phyloP scores from a whole-genome alignment of 2,888 invertebrate genomes.

The Mellilla xanthometata region DNA sequence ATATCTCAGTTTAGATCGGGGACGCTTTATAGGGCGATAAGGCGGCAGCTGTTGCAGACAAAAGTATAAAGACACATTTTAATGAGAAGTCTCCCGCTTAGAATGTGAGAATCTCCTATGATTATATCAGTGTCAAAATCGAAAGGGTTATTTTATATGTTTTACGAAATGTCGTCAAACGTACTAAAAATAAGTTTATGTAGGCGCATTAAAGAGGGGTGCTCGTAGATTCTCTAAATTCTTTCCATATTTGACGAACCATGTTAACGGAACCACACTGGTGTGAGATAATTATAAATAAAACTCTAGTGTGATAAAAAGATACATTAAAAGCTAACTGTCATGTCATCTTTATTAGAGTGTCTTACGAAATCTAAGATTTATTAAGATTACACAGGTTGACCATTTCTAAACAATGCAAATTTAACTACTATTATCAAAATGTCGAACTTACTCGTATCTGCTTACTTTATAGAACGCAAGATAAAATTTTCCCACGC shows the following conservation, averaged over 20 bases:
- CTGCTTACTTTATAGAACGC: too few species aligned
- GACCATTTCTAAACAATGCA: too few species aligned
- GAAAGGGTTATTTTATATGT: conserved; percentile 50
- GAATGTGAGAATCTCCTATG: conserved; percentile 57
- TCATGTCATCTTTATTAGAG: too few species aligned
- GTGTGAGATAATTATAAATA: too few species aligned
- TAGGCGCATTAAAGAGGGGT: conserved; percentile 3
- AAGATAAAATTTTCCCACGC: conserved; percentile 7
- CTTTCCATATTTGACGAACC: conserved; percentile 4
- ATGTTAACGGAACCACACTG: neutral
- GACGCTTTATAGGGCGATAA: conserved; percentile 66
- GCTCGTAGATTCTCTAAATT: conserved; percentile 1
- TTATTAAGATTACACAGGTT: too few species aligned
- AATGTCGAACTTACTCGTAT: too few species aligned
- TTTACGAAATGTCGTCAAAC: conserved; percentile 32
- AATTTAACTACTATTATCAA: too few species aligned
- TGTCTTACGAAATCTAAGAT: too few species aligned
- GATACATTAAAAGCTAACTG: too few species aligned
- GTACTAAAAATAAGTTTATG: conserved; percentile 25
- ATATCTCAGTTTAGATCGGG: conserved; percentile 65
- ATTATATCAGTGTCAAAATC: conserved; percentile 55
- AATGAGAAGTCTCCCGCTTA: conserved; percentile 60
- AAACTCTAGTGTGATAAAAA: too few species aligned
- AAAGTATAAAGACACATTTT: conserved; percentile 69
- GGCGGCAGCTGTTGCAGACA: conserved; percentile 62